These are phyloP conservation scores for Rallus crepitans DNA, from an alignment of 2,797 vertebrate genomes.

Conservation along the genomic window DNA sequence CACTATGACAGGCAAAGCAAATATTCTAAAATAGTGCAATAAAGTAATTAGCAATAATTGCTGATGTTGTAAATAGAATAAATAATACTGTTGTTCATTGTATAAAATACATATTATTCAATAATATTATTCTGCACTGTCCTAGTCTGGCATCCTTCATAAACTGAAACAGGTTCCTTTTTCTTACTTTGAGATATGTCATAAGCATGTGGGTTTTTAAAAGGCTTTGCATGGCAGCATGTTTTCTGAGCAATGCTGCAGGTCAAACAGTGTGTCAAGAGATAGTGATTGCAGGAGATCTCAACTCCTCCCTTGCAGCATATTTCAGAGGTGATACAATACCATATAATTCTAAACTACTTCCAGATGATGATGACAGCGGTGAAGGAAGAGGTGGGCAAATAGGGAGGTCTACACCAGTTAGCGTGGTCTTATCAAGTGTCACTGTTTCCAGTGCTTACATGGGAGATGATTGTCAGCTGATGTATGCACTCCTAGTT, in stretches of 20 bases:
- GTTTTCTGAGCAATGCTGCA: not conserved
- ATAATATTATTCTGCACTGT: not conserved
- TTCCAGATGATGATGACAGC: not conserved
- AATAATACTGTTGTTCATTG: not conserved
- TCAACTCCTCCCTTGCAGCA: not conserved
- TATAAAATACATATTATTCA: not conserved
- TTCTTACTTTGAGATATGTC: not conserved
- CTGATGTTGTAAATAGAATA: not conserved
- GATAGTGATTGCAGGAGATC: not conserved
- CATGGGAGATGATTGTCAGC: not conserved
- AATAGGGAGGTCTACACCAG: not conserved
- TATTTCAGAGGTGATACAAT: not conserved
- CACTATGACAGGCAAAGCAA: not conserved
- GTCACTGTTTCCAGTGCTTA: not conserved
- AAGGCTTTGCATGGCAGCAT: not conserved
- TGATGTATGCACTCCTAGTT: not conserved
- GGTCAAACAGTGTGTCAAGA: not conserved
- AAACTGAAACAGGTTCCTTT: not conserved
- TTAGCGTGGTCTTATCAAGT: fast-evolving
- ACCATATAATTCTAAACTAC: not conserved
- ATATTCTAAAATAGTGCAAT: not conserved
- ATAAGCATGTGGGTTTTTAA: not conserved
- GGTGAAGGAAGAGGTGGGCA: not conserved
- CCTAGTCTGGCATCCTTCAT: not conserved
- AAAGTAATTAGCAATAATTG: not conserved